These are phyloP conservation scores for Protomyctophum bolini DNA, from an alignment of 2,113 vertebrate genomes.

Conservation along the genomic window DNA sequence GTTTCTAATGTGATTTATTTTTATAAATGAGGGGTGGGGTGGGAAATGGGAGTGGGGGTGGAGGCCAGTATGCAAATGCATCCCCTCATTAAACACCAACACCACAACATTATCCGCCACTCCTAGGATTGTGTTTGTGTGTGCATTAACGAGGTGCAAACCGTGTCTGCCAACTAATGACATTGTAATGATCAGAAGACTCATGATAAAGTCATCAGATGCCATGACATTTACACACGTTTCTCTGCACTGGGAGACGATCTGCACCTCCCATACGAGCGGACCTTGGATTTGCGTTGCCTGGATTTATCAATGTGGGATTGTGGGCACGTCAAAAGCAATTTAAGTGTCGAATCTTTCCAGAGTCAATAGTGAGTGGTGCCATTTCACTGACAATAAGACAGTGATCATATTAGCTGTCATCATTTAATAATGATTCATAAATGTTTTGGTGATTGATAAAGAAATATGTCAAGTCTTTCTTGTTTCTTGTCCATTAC, in stretches of 20 bases:
- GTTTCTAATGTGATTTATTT: slow-evolving; percentile 78
- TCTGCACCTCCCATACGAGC: slow-evolving; percentile 43
- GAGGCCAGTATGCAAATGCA: slow-evolving; percentile 78
- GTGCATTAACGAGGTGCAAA: slow-evolving; percentile 73
- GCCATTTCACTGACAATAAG: too few species aligned
- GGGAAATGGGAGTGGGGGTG: slow-evolving; percentile 69
- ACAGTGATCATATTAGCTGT: too few species aligned
- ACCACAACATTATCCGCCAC: slow-evolving; percentile 71
- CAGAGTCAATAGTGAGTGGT: too few species aligned
- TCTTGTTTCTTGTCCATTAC: too few species aligned
- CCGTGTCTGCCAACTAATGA: slow-evolving; percentile 73
- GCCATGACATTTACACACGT: slow-evolving; percentile 63
- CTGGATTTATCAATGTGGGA: slow-evolving; percentile 29
- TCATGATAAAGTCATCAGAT: slow-evolving; percentile 71
- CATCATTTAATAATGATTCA: background rate
- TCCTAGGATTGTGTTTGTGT: slow-evolving; percentile 63
- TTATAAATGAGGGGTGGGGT: slow-evolving; percentile 74
- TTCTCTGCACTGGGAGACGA: slow-evolving; percentile 32
- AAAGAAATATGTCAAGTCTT: too few species aligned
- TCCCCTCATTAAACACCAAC: slow-evolving; percentile 76
- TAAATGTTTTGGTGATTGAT: background rate
- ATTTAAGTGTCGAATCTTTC: slow-evolving; percentile 13
- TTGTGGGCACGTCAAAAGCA: slow-evolving; percentile 9
- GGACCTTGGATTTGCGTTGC: slow-evolving; percentile 18
- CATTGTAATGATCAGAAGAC: slow-evolving; percentile 72